Evolutionary conservation across 1,140 invertebrate species (phyloP), one percentile per base, ranked within the genome.

Genomic region (Pogonognathellus flavescens): DNA sequence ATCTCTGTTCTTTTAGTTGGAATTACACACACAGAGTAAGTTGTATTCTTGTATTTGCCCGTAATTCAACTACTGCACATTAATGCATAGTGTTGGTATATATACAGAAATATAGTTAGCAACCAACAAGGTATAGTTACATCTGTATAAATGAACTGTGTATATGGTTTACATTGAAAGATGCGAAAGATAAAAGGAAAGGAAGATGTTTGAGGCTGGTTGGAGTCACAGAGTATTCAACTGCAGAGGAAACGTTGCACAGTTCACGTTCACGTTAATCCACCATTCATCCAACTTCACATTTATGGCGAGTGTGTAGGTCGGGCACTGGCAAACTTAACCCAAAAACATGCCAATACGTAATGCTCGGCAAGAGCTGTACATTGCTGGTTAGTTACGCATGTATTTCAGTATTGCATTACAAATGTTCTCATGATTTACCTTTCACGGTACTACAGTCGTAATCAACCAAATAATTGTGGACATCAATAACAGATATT

Each of bases 221-320:
- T 41, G 31, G n/a, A n/a, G n/a, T n/a, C n/a, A n/a, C 31, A 41
- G 31, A 41, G 31, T 41, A 41, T 41, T 41, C 31, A 41, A 41
- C 31, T 41, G 31, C 31, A 41, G 31, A 41, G 31, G 31, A 41
- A 41, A 41, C 31, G 31, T 41, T 41, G 31, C 31, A 41, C 31
- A 41, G 31, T 41, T 41, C 31, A 41, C 31, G 31, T 41, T 41
- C 31, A 41, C 31, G 31, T 41, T 41, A 41, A 41, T 41, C 31
- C 31, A 41, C 31, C 31, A 41, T 41, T 41, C 31, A 41, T 66
- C 62, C 25, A 25, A 50, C 41, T n/a, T 76, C 70, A 76, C 70
- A 76, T 76, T 76, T 76, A 76, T 76, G 70, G 41, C n/a, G 25
- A 76, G 70, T 76, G 70, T 76, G 70, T 76, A 76, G 70, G 70